Evolutionary conservation across 2,888 invertebrate genomes (phyloP), one percentile per base, ranked within the genome.

Genomic region (Sinopyrophorus schimmeli): DNA sequence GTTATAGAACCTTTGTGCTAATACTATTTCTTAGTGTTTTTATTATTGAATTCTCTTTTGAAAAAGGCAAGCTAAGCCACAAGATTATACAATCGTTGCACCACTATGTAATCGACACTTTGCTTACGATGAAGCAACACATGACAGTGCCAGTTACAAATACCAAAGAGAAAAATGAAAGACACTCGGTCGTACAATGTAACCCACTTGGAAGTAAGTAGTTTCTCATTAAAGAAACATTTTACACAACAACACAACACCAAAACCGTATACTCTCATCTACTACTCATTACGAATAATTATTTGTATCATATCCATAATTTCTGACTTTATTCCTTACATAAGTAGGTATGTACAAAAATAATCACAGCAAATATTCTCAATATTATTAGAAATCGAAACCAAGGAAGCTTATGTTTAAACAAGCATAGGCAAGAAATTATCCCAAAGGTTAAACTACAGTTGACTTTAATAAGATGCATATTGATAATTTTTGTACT

Each of bases 21-120:
- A 38, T 46, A 26, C 38, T 24, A 27, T n/a, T 21, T 15, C 18
- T 20, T 32, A 32, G 34, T 11, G 16, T 41, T 30, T 23, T 40
- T 40, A 40, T 40, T 40, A 28, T 39, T 39, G 28, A 11, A 10
- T 27, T 28, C 15, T n/a, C 5, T 12, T 10, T 12, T 27, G 11
- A 6, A 27, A n/a, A 34, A 27, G 31, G 32, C 39, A 20, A 34
- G 17, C 10, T 26, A 23, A 12, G 20, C 11, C 11, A 14, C 24
- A 11, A 31, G 23, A 48, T 35, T 14, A 23, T 31, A 27, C 20
- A 43, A 27, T 49, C 49, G 43, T 49, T 49, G 49, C 49, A 49
- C 27, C 43, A 49, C 49, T 43, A 44, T 28, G 26, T 24, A 23
- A 38, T 18, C 18, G 14, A 26, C 27, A 44, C 10, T 30, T 21